phyloP scores from a whole-genome alignment of 35 echinoderm and acorn worm species.

The Strongylocentrotus purpuratus region DNA sequence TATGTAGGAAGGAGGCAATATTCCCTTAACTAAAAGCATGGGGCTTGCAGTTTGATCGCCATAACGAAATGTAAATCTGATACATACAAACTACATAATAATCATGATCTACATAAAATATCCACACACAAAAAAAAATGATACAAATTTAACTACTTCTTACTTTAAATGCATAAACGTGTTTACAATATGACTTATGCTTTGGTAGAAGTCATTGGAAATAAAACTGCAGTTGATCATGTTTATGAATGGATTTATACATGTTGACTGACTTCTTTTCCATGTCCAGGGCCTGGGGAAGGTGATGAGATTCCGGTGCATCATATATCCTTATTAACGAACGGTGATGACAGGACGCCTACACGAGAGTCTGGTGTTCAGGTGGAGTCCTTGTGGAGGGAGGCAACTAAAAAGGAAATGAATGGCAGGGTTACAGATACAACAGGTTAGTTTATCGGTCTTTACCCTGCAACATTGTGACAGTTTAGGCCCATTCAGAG shows the following conservation, averaged over 20 bases:
- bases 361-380: slow-evolving; percentile 43
- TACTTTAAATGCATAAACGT: too few relatives aligned
- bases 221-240: background rate
- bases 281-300: background rate
- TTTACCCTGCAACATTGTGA: background rate
- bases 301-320: slow-evolving; percentile 11
- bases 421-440: slow-evolving; percentile 35
- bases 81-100: too few relatives aligned
- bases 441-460: background rate
- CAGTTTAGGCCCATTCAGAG: background rate
- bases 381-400: slow-evolving; percentile 25
- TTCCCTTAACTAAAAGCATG: too few relatives aligned
- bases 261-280: background rate
- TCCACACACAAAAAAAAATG: too few relatives aligned
- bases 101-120: too few relatives aligned
- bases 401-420: slow-evolving; percentile 11
- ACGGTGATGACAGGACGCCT: slow-evolving; percentile 45
- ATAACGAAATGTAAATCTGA: too few relatives aligned
- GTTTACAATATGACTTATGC: background rate
- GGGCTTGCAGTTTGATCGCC: too few relatives aligned
- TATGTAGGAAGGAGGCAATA: too few relatives aligned
- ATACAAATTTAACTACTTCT: too few relatives aligned
- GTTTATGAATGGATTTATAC: too few relatives aligned
- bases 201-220: background rate
- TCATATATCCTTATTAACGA: background rate